Base-by-base conservation (phyloP, 2,888 invertebrate species). In the Nasonia oneida region DNA sequence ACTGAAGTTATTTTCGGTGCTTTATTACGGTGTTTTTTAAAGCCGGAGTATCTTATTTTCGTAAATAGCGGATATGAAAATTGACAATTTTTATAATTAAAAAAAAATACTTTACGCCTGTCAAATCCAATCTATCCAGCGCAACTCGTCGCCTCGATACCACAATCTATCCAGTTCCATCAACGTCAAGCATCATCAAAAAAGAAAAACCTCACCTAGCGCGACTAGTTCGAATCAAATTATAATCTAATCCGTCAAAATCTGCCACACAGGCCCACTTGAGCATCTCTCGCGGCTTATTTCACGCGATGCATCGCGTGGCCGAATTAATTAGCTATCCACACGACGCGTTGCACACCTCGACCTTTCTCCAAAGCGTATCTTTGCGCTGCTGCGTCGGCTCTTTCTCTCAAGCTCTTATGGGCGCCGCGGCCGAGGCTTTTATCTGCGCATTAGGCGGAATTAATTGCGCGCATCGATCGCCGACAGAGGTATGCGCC, bases 361-460 rank as follows among this genome's bases (percentile, higher is more conserved):
- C 67, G 33, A 67, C 29, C 71, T 71, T 42, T 74, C 81, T 74
- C 42, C 18, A 57, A 33, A 29, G 73, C 61, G 73, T 81, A 73
- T 74, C 73, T 61, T 53, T 61, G 61, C 18, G 67, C 29, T 29
- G n/a, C 64, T 39, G 47, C 12, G 77, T 70, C 50, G 70, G 79
- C 81, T 42, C 47, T 61, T 39, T 74, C 73, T 74, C 73, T 81
- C 29, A 37, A 80, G 29, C 29, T 67, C 67, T 33, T 67, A 29
- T 33, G 33, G 14, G 3, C 67, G 33, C 15, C 71, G 67, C 67
- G 12, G 12, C 67, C 53, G 2, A 4, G 23, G 10, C 73, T 61
- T 33, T 81, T 74, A 81, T 81, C 81, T 47, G 61, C 57, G 57
- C 81, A 61, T 81, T 81, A 81, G 73, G 61, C 42, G 29, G 74